Evolutionary conservation across 1,140 invertebrate species (phyloP), one percentile per base, ranked within the genome.

Genomic region (Drosophila tropicalis): DNA sequence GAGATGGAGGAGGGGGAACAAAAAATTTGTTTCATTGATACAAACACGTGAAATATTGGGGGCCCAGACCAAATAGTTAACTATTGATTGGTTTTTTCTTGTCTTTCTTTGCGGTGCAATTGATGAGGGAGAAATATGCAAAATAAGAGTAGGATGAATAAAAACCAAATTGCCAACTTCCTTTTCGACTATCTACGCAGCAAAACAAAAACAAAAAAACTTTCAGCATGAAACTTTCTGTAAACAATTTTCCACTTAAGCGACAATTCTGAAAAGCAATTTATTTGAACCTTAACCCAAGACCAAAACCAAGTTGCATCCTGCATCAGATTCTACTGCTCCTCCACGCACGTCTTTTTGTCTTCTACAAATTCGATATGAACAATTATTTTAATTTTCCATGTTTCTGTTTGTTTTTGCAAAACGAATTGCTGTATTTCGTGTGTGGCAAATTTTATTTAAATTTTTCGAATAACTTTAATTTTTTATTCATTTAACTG

Each of bases 31-130:
- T 86, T 70, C 73, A 74, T 54, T 71, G 56, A 81, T 76, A 71
- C 67, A 72, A 74, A 79, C 83, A 87, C 83, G 83, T 87, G 84
- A 83, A 87, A 89, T 87, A 87, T 87, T 87, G 84, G 60, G 40
- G 9, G 17, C 17, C 44, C 44, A 51, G 44, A 61, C 76, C 39
- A 47, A n/a, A 25, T 29, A n/a, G 40, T 29, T 80, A 89, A 83
- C 79, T 74, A 89, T 87, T 82, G 79, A 89, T 86, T 79, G 76
- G 72, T 62, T 39, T 39, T 34, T 44, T 62, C 7, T 32, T 41
- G 41, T 57, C 62, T 63, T 67, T 55, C 44, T 75, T 57, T 87
- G 84, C 84, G 84, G 84, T 87, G 64, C 39, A 83, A 86, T 80
- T 79, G 80, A 83, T 83, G 29, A 64, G 76, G 67, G 82, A 82